Conservation (phyloP, 1,140 invertebrate genomes). For the Agrypnia vestita region DNA sequence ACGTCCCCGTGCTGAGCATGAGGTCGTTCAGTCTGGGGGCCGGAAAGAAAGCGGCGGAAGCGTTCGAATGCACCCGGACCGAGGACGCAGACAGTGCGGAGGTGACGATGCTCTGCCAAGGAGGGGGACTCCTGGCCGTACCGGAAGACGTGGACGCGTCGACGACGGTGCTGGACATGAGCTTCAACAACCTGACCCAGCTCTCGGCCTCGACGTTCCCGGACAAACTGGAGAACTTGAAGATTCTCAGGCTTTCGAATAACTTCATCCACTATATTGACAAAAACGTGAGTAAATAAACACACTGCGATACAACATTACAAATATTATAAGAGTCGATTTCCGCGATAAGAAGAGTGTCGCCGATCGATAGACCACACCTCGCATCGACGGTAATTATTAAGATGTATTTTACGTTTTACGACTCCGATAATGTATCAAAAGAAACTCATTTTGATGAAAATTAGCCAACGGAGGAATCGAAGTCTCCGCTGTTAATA, state of each 20-base stretch:
- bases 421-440: no score
- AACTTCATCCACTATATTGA: slow-evolving; percentile 63
- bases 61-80: not conserved
- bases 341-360: not conserved
- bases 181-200: slow-evolving; percentile 25
- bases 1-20: not conserved
- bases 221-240: slow-evolving; percentile 63
- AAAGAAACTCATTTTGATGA: no score
- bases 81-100: slow-evolving; percentile 63
- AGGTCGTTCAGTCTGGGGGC: not conserved
- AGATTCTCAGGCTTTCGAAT: slow-evolving; percentile 63
- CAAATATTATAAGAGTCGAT: not conserved
- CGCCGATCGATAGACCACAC: not conserved
- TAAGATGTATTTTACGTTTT: not conserved
- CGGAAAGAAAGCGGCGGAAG: not conserved
- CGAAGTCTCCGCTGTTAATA: no score
- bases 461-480: no score
- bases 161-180: not conserved
- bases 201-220: slow-evolving; percentile 48
- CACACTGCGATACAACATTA: not conserved
- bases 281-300: slow-evolving; percentile 61
- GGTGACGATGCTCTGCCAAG: slow-evolving; percentile 66
- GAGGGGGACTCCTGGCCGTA: slow-evolving; percentile 65
- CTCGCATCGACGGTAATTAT: not conserved
- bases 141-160: slow-evolving; percentile 64